Conservation (phyloP, 2,113 vertebrate species). For the Nyctereutes procyonoides region DNA sequence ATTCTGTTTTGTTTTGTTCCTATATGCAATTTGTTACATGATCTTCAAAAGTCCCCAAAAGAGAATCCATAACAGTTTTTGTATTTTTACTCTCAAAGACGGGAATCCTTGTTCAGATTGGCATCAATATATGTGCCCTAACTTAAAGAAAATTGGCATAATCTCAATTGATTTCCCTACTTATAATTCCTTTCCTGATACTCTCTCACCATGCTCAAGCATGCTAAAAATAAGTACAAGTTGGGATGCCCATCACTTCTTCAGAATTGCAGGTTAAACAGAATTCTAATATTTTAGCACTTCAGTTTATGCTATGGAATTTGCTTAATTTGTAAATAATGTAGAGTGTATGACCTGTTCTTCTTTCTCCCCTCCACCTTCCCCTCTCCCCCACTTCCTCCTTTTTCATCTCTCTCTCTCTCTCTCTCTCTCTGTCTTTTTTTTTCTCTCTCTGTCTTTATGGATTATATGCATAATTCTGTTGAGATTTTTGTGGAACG, state of each 20-base stretch:
- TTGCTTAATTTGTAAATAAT: constrained; percentile 15
- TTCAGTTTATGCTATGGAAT: background rate
- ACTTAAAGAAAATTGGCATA: constrained; percentile 58
- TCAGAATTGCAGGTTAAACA: background rate
- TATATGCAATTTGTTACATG: constrained; percentile 53
- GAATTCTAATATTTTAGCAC: constrained; percentile 35
- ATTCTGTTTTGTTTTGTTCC: background rate
- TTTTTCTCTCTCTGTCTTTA: background rate
- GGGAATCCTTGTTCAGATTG: constrained; percentile 70
- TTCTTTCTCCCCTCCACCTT: background rate
- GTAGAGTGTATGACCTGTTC: background rate
- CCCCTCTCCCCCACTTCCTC: background rate
- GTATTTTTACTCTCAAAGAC: constrained; percentile 67
- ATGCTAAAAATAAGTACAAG: constrained; percentile 58
- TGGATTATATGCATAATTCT: background rate
- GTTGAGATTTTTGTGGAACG: background rate
- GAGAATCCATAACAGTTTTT: constrained; percentile 30
- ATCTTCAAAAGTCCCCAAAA: constrained; percentile 30
- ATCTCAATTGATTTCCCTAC: background rate
- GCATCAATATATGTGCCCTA: constrained; percentile 45
- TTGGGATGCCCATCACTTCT: constrained; percentile 11
- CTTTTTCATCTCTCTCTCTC: background rate
- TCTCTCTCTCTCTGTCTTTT: too few species aligned
- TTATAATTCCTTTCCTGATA: background rate
- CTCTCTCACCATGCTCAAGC: constrained; percentile 31